Evolutionary conservation across 2,797 vertebrate species (phyloP).

Genomic region (Echeneis naucrates): DNA sequence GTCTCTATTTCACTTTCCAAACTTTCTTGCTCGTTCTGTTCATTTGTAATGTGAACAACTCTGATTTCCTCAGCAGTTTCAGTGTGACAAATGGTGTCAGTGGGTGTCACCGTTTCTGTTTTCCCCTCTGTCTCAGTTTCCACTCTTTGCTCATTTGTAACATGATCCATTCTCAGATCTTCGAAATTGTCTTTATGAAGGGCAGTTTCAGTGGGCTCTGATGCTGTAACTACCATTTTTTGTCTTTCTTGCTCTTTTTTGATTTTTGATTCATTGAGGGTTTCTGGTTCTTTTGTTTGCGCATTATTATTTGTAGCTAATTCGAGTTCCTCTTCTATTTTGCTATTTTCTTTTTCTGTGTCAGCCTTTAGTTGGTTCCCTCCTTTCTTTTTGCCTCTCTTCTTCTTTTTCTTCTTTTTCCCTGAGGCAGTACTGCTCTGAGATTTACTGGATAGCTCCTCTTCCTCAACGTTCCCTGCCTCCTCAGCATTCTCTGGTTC

Average conservation of each 20-base stretch:
- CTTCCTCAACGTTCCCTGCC: constrained; percentile 34
- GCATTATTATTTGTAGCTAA: background rate
- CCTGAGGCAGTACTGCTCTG: constrained; percentile 54
- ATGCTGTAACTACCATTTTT: background rate
- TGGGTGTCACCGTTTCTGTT: background rate
- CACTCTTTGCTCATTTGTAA: constrained; percentile 19
- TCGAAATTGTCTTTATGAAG: background rate
- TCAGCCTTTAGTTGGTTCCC: constrained; percentile 46
- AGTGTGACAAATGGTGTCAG: background rate
- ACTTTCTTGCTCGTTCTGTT: background rate
- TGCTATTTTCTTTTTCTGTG: constrained; percentile 19
- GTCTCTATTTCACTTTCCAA: constrained; percentile 18
- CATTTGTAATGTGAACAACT: background rate
- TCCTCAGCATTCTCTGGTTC: constrained; percentile 37
- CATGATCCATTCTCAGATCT: constrained; percentile 21
- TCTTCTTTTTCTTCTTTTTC: constrained; percentile 84
- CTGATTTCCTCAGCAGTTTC: background rate
- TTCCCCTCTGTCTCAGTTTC: background rate
- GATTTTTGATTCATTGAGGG: constrained; percentile 13
- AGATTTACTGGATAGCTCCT: constrained; percentile 40
- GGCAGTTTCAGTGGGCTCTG: background rate
- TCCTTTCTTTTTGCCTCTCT: constrained; percentile 76
- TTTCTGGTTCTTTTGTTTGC: constrained; percentile 17
- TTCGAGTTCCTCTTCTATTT: constrained; percentile 3
- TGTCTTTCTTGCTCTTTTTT: constrained; percentile 31